Evolutionary conservation across 2,113 vertebrate genomes (phyloP).

Genomic region (Brevimyrus niger): DNA sequence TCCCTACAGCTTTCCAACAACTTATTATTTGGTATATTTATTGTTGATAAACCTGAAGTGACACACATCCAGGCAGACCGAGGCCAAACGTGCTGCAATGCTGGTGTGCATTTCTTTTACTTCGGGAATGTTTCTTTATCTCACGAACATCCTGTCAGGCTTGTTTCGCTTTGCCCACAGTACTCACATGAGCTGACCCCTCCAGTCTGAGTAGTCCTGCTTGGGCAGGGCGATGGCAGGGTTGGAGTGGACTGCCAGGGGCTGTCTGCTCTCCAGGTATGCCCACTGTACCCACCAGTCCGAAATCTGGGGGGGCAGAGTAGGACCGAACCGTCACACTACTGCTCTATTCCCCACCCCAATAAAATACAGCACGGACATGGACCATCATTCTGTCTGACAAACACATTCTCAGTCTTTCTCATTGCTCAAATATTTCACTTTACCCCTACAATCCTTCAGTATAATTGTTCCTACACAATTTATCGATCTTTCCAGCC

Average conservation of each 20-base stretch:
- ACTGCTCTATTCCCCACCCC: not conserved
- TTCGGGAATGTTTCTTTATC: not conserved
- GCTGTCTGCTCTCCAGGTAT: conserved; percentile 66
- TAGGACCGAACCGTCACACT: not conserved
- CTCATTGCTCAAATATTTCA: not conserved
- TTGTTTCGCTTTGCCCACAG: not conserved
- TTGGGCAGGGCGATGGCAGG: conserved; percentile 73
- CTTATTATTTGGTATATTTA: not conserved
- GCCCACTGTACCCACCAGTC: conserved; percentile 73
- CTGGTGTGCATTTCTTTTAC: not conserved
- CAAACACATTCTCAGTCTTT: too few relatives aligned
- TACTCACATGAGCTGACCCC: conserved; percentile 69
- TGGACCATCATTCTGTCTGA: not conserved
- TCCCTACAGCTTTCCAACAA: not conserved
- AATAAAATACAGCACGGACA: not conserved
- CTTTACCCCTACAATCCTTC: not conserved
- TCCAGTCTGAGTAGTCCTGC: conserved; percentile 69
- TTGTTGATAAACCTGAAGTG: not conserved
- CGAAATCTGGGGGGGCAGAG: conserved; percentile 48
- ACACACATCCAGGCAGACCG: not conserved
- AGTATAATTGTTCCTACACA: not conserved
- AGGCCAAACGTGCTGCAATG: not conserved
- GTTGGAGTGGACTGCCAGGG: conserved; percentile 70
- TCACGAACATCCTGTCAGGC: not conserved
- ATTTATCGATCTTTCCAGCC: not conserved